Base-by-base conservation (phyloP, 2,797 vertebrate genomes). In the Myoxocephalus aenaeus region DNA sequence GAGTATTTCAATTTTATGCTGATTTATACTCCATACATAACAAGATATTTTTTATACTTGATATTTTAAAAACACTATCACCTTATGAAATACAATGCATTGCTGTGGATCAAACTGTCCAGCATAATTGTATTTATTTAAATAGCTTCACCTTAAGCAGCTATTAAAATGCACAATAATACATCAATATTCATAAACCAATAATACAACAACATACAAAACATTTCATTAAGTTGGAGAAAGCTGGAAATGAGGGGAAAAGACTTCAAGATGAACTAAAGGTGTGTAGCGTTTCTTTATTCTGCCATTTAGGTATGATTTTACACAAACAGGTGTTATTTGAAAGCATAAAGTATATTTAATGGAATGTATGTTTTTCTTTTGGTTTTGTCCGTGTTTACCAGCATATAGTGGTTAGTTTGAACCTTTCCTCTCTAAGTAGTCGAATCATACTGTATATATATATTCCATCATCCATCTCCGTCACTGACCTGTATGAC, bases 401-500 rank as follows among this genome's bases (percentile, higher is more conserved):
- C 13, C 34, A 57, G 12, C 51, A 44, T 25, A 22, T 59, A 27
- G 6, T 40, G 14, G 7, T 25, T 25, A 42, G 36, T 40, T 53
- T 59, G 0, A 57, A 12, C 8, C 1, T 29, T 62, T 17, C 48
- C 13, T 72, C 25, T 68, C 8, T 22, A 11, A 68, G 18, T 14
- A 13, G 46, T 0, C 46, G 51, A 10, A 38, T 67, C 27, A 46
- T 5, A 12, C 0, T 27, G 22, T 27, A 27, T 27, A 27, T 27
- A 34, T 36, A 11, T 38, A 18, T 65, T 22, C 13, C 69, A 61
- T 42, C 70, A 54, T 57, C 11, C 11, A 7, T 72, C 3, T 6
- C n/a, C 22, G 9, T 48, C 20, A 70, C 89, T 95, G 80, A 98
- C 98, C 97, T 99, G 98, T 92, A 99, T 99, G 80, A 99, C 97